Evolutionary conservation across 1,140 invertebrate genomes (phyloP).

Genomic region (Venturia canescens): DNA sequence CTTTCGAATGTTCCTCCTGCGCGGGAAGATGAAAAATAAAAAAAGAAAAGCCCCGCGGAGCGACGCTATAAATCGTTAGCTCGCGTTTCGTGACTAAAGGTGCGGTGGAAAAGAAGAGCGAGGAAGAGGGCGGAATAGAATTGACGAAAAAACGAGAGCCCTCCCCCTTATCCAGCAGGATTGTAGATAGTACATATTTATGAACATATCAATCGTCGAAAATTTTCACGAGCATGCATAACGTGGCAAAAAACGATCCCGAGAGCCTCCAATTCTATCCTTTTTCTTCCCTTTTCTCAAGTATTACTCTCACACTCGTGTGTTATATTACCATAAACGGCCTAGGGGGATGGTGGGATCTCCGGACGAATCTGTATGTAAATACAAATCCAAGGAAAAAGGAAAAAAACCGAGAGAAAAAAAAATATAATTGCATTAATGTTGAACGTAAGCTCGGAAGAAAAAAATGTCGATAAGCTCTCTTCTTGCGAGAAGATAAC

Average conservation of each 20-base stretch:
- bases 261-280: background rate
- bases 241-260: background rate
- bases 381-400: background rate
- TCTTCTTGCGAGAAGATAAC: slow-evolving; percentile 25
- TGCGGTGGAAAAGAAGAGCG: background rate
- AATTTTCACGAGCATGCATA: background rate
- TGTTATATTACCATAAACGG: background rate
- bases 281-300: background rate
- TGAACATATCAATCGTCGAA: slow-evolving; percentile 5
- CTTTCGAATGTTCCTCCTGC: too few species aligned
- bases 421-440: too few species aligned
- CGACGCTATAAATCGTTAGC: too few species aligned
- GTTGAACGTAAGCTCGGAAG: slow-evolving; percentile 16
- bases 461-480: slow-evolving; percentile 31
- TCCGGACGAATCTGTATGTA: background rate
- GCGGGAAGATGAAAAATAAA: too few species aligned
- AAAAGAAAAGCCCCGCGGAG: too few species aligned
- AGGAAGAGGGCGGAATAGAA: background rate
- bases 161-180: background rate
- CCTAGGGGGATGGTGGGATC: slow-evolving; percentile 6
- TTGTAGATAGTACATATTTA: background rate
- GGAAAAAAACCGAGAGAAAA: background rate
- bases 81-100: too few species aligned
- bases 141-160: background rate
- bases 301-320: background rate